Percentiles rank a stretch among this genome's conserved stretches.
These are phyloP conservation scores for Polypterus bichir DNA, from an alignment of 2,113 vertebrate species.

Conservation along the genomic window DNA sequence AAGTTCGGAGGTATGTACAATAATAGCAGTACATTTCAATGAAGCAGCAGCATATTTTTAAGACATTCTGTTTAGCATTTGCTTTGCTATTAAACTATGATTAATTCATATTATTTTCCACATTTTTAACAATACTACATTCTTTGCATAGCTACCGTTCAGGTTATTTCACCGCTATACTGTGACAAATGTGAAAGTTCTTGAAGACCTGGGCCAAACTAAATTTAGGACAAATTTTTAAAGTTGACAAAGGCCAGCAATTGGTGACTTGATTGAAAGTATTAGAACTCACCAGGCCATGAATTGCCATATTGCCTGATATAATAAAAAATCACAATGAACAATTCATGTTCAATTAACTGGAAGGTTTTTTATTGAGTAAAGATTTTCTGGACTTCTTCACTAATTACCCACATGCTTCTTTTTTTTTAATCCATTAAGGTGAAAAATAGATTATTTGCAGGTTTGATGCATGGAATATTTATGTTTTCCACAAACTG, in stretches of 20 bases:
- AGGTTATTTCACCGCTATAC: neutral
- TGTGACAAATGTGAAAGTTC: neutral
- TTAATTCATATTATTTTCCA: conserved; percentile 24
- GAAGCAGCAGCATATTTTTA: conserved; percentile 15
- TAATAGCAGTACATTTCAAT: conserved; percentile 19
- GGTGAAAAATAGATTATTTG: too few relatives aligned
- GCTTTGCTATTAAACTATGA: conserved; percentile 18
- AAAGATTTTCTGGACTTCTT: too few relatives aligned
- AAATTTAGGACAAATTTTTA: neutral
- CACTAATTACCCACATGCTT: too few relatives aligned
- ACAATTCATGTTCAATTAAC: too few relatives aligned
- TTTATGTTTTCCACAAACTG: too few relatives aligned
- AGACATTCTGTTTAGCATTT: conserved; percentile 14
- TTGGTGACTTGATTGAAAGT: neutral
- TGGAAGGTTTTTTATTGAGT: too few relatives aligned
- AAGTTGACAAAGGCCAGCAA: neutral
- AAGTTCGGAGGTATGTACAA: conserved; percentile 22
- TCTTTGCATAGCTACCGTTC: too few relatives aligned
- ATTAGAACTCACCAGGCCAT: neutral
- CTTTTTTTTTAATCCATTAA: too few relatives aligned
- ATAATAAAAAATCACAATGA: too few relatives aligned
- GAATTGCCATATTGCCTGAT: neutral
- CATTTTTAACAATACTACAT: neutral
- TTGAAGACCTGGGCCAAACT: neutral
- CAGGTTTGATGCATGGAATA: too few relatives aligned